These are phyloP conservation scores for Amblyopsis rosae DNA, from an alignment of 2,113 vertebrate species.

Conservation along the genomic window DNA sequence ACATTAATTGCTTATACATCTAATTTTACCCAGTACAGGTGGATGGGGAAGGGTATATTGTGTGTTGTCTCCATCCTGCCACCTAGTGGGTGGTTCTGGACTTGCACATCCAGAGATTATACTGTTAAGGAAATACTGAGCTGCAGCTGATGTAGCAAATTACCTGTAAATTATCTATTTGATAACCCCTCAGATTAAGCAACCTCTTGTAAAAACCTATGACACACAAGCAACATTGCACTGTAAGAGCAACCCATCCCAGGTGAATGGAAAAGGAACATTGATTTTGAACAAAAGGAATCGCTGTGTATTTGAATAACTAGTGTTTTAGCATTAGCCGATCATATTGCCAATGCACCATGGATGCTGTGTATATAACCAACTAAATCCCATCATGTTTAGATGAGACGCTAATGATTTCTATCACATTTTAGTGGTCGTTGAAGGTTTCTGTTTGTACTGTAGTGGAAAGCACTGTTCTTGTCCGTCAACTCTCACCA, in stretches of 20 bases:
- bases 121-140: constrained; percentile 28
- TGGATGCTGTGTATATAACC: constrained; percentile 69
- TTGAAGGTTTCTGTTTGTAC: constrained; percentile 69
- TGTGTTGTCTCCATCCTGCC: constrained; percentile 23
- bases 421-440: constrained; percentile 66
- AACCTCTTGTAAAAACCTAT: constrained; percentile 28
- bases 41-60: constrained; percentile 20
- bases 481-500: constrained; percentile 62
- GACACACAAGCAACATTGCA: constrained; percentile 47
- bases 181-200: constrained; percentile 34
- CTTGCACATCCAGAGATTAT: constrained; percentile 34
- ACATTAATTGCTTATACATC: constrained; percentile 37
- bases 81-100: constrained; percentile 23
- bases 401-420: constrained; percentile 53
- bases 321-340: constrained; percentile 37
- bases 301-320: constrained; percentile 33
- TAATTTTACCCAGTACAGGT: constrained; percentile 33
- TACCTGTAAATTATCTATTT: constrained; percentile 36
- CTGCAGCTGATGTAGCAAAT: constrained; percentile 49
- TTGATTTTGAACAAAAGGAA: constrained; percentile 52
- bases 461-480: constrained; percentile 70
- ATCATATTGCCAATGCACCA: constrained; percentile 37
- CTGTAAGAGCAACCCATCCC: constrained; percentile 53
- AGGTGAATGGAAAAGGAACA: constrained; percentile 47
- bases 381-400: constrained; percentile 45